Base-by-base conservation (phyloP, 2,113 vertebrate species). In the Mola mola region DNA sequence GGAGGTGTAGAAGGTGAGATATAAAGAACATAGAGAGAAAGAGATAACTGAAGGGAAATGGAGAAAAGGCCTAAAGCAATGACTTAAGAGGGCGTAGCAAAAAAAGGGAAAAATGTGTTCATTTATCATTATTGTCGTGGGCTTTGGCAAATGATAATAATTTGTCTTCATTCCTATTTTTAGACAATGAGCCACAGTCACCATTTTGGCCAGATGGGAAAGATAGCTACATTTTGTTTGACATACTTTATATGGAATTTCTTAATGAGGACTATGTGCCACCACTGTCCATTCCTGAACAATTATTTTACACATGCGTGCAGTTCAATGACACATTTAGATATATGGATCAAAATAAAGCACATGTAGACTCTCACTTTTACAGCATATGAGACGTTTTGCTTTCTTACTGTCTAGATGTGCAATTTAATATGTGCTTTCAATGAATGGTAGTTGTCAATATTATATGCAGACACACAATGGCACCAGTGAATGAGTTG, bases 71-170 rank as follows among this genome's bases (percentile, higher is more conserved):
- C 96, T 95, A 95, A 95, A 98, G 96, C 95, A 97, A 96, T 95
- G 94, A 95, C 94, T 96, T 96, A 94, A 94, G 95, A 90, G 96
- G 95, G 95, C 94, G 96, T 93, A 65, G 84, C 58, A 76, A 58
- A 84, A 88, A 88, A 69, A 53, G 79, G 61, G n/a, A 93, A 94
- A 95, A 95, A 96, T 93, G 94, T 95, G 93, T 96, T 96, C 96
- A 98, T 99, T 98, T 95, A 98, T 99, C 97, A 98, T 99, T 96
- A 98, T 99, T 96, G 96, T 98, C 97, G 96, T 95, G 95, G 96
- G 96, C 96, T 98, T 98, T 98, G 93, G 95, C 95, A 98, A 99
- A 99, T 98, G 96, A 99, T 98, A 98, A 99, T 96, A 96, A 98
- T 99, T 98, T 98, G 95, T 99, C 96, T 98, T 98, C 96, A 98